A percentile compares a stretch with the other conserved stretches of the same genome.
phyloP scores from a whole-genome alignment of 2,797 vertebrate species.

The Sebastes nivosus region DNA sequence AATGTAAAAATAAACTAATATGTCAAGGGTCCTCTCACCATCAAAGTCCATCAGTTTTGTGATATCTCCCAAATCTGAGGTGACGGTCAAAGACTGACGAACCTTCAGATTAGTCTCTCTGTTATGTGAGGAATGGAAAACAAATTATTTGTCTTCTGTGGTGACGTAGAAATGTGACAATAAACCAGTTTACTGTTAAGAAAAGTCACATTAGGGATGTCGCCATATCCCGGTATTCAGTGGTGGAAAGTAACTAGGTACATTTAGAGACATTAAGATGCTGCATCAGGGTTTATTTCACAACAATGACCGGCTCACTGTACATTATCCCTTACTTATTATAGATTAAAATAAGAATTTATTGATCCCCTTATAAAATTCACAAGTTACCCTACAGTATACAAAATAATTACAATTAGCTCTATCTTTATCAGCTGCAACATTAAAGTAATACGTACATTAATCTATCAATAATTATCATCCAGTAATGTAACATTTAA shows the following conservation, averaged over 20 bases:
- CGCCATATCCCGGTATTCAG: fast-evolving
- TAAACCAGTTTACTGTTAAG: background rate
- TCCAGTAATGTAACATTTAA: no score
- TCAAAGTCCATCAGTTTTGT: conserved; percentile 85
- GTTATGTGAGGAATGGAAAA: background rate
- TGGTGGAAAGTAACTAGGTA: no score
- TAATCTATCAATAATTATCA: no score
- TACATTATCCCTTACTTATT: no score
- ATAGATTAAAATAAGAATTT: no score
- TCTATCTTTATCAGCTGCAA: fast-evolving
- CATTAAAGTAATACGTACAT: no score
- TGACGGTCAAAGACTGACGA: conserved; percentile 86
- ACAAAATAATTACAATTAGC: no score
- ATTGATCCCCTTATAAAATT: no score
- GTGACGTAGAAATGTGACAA: background rate
- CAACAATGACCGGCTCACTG: no score
- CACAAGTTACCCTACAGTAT: no score
- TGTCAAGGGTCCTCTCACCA: conserved; percentile 75
- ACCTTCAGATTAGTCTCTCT: conserved; percentile 92
- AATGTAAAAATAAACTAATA: background rate
- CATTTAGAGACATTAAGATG: no score
- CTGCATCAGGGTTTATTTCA: no score
- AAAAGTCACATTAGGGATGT: background rate
- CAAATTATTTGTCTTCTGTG: background rate
- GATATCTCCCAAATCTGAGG: conserved; percentile 86